Evolutionary conservation across 2,888 invertebrate genomes (phyloP), one percentile per base, ranked within the genome.

Genomic region (Melinaea marsaeus): DNA sequence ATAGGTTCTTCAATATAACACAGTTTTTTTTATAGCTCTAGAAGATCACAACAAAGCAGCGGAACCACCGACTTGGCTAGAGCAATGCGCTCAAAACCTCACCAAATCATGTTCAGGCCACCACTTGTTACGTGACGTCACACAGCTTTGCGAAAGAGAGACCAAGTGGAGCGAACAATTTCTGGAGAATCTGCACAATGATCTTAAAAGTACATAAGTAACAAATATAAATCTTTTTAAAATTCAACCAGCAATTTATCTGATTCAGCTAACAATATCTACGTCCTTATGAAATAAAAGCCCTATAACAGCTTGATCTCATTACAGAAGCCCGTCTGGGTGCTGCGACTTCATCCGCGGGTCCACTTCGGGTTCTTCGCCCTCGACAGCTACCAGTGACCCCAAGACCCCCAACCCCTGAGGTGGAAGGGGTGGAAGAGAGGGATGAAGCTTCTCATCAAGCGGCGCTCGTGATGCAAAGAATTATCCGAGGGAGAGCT

Each of bases 401-500:
- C 0, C 77, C 77, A 0, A 74, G 89, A 0, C 86, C 86, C 0
- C 11, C 71, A 35, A 88, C 90, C 0, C 88, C 90, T 0, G 79
- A 74, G 32, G 84, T 85, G 62, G 86, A 85, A 0, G 62, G 71
- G 0, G 80, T 86, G 0, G 69, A 72, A 0, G 85, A 88, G 2
- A 46, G 58, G 0, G 85, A 83, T 2, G 80, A 86, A 72, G 54
- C 64, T 34, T 56, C 72, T 57, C 79, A 84, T 69, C 82, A 94
- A 79, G 89, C 93, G 3, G 87, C 93, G 37, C 83, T 94, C 48
- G 81, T 92, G 69, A 75, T 95, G 61, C 95, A 95, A 78, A 93
- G 92, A 75, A 83, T 95, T 37, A 85, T 96, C 1, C 85, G 94
- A 67, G 96, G 95, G 2, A 85, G 95, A 32, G 95, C 95, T 5